Conservation (phyloP, 2,113 vertebrate species). For the Brienomyrus longianalis region DNA sequence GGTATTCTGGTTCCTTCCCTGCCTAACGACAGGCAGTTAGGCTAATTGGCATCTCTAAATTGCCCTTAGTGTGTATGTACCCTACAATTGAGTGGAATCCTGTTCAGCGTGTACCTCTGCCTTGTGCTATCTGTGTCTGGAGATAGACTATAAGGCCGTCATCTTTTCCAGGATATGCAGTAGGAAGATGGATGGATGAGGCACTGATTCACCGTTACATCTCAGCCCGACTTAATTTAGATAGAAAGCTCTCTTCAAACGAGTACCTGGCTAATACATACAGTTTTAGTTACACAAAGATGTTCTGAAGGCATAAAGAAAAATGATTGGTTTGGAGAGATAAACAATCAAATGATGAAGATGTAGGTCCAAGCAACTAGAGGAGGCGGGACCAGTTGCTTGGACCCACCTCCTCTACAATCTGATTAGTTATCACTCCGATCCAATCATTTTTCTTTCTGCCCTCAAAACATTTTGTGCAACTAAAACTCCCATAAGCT, state of each 20-base stretch:
- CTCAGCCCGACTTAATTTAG: neutral
- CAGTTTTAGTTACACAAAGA: neutral
- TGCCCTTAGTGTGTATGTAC: neutral
- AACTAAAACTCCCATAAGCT: neutral
- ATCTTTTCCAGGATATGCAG: neutral
- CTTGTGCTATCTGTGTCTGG: neutral
- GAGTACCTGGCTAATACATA: neutral
- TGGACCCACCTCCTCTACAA: neutral
- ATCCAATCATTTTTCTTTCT: no score
- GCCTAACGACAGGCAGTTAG: neutral
- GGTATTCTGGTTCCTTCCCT: neutral
- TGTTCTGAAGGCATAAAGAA: neutral
- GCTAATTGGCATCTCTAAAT: neutral
- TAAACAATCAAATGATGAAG: neutral
- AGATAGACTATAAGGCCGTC: neutral
- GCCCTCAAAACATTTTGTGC: no score
- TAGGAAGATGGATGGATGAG: neutral
- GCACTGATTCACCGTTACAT: neutral
- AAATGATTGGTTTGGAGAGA: neutral
- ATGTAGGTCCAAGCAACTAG: neutral
- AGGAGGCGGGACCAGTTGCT: neutral
- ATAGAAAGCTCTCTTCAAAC: neutral
- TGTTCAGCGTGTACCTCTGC: neutral
- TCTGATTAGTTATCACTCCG: neutral
- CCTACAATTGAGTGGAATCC: neutral